Evolutionary conservation across 2,797 vertebrate species (phyloP), one percentile per base, ranked within the genome.

Genomic region (Sebastes hubbsi): DNA sequence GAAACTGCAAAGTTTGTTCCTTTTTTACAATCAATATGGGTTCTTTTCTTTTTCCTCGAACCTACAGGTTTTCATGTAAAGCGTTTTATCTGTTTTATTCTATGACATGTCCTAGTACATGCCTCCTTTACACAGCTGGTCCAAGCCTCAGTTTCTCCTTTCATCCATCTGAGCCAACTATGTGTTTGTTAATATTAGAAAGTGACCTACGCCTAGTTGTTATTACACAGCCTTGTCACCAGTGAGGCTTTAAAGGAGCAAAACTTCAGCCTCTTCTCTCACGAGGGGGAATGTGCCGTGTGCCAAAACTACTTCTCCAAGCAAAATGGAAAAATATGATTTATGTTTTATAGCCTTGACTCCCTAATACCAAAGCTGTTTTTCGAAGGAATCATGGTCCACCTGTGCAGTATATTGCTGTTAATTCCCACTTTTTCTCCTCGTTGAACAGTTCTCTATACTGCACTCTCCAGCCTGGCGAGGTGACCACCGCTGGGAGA

Each of bases 161-260:
- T 73, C 2, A 1, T 72, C 30, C 16, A 69, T 56, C 58, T 65
- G 32, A 80, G 77, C 80, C 79, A 89, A 85, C 58, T 77, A 89
- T 88, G 69, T 56, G 72, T 89, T 89, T 90, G 81, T 89, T 87
- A 80, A 78, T 73, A 38, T 76, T 75, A 67, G 69, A 68, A 75
- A 12, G 24, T 46, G 3, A 71, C 16, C 55, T 58, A 59, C 62
- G 60, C 29, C 65, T 52, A 18, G 60, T 34, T 88, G 66, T 69
- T 72, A 64, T 79, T 61, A 64, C 9, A 55, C 46, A 85, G 34
- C 6, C 52, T 32, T 60, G 25, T 77, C 42, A 68, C 27, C 18
- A 25, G 14, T n/a, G 27, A 59, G 14, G 36, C 18, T 75, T 66
- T 36, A 24, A 61, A 64, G 70, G 64, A 76, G 25, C 38, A 70